Percentiles rank a stretch among this genome's conserved stretches.
Conservation (phyloP, 2,797 vertebrate genomes). For the Falco cherrug region DNA sequence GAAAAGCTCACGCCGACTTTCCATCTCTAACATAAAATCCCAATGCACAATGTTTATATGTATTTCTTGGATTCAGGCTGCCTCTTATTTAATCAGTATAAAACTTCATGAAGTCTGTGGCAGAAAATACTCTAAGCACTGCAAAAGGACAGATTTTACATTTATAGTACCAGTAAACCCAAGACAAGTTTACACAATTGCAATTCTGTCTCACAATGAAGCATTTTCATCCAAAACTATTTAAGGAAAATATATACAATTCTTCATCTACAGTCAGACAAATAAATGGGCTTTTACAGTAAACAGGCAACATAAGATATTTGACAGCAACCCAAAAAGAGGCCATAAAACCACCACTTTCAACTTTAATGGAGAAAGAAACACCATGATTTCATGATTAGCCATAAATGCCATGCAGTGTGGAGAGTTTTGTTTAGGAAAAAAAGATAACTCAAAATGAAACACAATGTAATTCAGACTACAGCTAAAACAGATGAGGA, state of each 20-base stretch:
- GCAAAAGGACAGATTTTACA: background rate
- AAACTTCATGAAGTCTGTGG: background rate
- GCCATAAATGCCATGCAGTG: background rate
- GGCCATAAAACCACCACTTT: background rate
- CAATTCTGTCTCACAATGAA: background rate
- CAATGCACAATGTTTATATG: background rate
- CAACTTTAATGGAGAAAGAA: background rate
- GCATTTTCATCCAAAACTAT: background rate
- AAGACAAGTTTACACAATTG: background rate
- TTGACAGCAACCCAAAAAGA: background rate
- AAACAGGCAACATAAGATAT: background rate
- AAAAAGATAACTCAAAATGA: background rate
- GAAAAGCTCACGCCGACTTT: background rate
- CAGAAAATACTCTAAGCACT: background rate
- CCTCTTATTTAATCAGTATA: background rate
- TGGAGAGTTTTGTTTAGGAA: background rate
- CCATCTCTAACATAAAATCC: background rate
- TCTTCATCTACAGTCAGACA: constrained; percentile 1
- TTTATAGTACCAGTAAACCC: background rate
- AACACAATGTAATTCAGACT: background rate
- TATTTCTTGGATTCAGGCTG: background rate
- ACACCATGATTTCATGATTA: background rate
- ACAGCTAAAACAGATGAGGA: background rate
- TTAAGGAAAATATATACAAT: constrained; percentile 17
- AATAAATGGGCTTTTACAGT: constrained; percentile 26